Base-by-base conservation (phyloP, 2,113 vertebrate genomes). In the Damaliscus lunatus region DNA sequence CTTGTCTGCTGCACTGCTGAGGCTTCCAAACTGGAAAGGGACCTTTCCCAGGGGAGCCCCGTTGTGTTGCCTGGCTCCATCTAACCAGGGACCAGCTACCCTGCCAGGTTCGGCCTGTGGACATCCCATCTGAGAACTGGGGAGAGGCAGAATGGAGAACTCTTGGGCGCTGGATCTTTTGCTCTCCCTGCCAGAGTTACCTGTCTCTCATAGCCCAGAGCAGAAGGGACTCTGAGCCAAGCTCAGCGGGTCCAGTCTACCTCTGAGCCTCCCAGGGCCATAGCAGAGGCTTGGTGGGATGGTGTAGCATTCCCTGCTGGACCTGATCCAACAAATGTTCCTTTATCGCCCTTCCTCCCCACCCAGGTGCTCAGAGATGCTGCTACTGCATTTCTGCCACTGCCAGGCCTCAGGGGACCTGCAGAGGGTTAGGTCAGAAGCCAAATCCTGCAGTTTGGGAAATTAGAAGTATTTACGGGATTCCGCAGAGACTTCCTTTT, bases 381-480 rank as follows among this genome's bases (percentile, higher is more conserved):
- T 40, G 21, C 23, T 23, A 48, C 53, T 86, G 86, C 82, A 50
- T 87, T 92, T 74, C 91, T 7, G 53, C 40, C 77, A 13, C 29
- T 50, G 27, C 60, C 36, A 36, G 83, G 50, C 81, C 94, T 77
- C 82, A 36, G 59, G 77, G 59, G 71, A 83, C 71, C 88, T 50
- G 60, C 92, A 27, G 29, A 10, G 48, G 40, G 53, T 86, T 80
- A 67, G 71, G 36, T 95, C 67, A 91, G 82, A 95, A 97, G 94
- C 90, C 88, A 96, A 57, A 7, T 13, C 10, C 59, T 83, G 25
- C 17, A 77, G 15, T 91, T 82, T 92, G 90, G 94, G 90, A 78
- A 90, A 96, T 97, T 48, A 95, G 59, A 43, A 16, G 52, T 59
- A 46, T 67, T 96, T 83, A 25, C 53, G 11, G 59, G 46, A 64